phyloP scores from a whole-genome alignment of 2,797 vertebrate species.

The Pangasius djambal region DNA sequence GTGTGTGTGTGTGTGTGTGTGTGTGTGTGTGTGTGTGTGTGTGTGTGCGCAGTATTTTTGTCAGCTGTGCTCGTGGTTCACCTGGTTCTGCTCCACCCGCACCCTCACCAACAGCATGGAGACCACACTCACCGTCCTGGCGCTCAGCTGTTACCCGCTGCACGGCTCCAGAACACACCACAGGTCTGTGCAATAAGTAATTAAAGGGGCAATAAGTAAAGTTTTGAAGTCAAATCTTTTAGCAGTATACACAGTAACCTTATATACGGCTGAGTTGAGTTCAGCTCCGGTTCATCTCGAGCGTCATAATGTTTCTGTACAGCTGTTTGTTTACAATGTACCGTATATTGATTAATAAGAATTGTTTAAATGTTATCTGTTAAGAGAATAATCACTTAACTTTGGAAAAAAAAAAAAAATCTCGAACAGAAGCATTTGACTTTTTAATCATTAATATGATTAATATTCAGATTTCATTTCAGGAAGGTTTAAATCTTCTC shows the following conservation, averaged over 20 bases:
- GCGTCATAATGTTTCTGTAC: not conserved
- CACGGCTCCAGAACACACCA: constrained; percentile 78
- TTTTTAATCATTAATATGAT: not conserved
- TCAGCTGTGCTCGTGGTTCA: constrained; percentile 96
- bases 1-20: not conserved
- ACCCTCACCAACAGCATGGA: constrained; percentile 96
- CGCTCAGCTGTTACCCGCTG: constrained; percentile 88
- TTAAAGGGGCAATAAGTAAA: not conserved
- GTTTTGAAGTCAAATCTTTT: not conserved
- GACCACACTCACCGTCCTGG: constrained; percentile 83
- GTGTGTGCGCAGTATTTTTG: constrained; percentile 82
- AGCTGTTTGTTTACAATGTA: not conserved
- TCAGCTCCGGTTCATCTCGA: too few species aligned
- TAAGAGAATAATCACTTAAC: not conserved
- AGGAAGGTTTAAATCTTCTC: not conserved
- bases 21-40: not conserved
- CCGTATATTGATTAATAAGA: not conserved
- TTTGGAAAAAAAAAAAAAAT: not conserved
- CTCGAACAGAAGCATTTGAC: not conserved
- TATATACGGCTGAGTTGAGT: not conserved
- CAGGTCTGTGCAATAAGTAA: constrained; percentile 76
- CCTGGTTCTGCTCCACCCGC: constrained; percentile 95
- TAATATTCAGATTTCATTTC: not conserved
- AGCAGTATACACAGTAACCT: not conserved
- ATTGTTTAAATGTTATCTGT: not conserved